A percentile compares a stretch with the other conserved stretches of the same genome.
These are phyloP conservation scores for Oostethus manadensis DNA, from an alignment of 2,113 vertebrate genomes.

Conservation along the genomic window DNA sequence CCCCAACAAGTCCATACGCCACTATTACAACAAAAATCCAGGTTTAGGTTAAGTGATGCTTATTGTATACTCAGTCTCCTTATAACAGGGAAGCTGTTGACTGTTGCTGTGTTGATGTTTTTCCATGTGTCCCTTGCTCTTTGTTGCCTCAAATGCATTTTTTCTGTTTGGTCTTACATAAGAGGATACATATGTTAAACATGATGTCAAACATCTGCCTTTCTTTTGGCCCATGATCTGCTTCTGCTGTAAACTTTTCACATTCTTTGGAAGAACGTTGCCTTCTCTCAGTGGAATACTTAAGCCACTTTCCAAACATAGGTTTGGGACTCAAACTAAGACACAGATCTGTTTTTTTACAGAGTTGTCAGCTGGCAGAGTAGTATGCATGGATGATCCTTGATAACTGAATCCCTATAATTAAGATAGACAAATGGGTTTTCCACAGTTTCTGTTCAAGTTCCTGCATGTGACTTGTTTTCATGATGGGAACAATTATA, in stretches of 20 bases:
- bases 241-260: conserved; percentile 7
- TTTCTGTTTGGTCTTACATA: conserved; percentile 26
- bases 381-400: not conserved
- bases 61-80: not conserved
- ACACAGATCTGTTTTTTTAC: not conserved
- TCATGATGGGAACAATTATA: not conserved
- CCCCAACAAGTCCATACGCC: too few species aligned
- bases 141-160: conserved; percentile 14
- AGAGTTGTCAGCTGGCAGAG: not conserved
- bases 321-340: not conserved
- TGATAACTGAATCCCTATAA: not conserved
- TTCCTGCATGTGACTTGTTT: not conserved
- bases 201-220: conserved; percentile 47
- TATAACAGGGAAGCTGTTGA: conserved; percentile 9
- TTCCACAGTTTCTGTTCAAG: not conserved
- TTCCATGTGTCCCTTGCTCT: conserved; percentile 6
- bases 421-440: too few species aligned
- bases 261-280: conserved; percentile 16
- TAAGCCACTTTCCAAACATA: conserved; percentile 1
- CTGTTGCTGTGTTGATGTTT: conserved; percentile 13
- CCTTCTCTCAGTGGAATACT: conserved; percentile 12
- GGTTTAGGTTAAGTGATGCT: not conserved
- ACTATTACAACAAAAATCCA: not conserved
- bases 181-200: conserved; percentile 42
- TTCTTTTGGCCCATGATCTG: conserved; percentile 33